Conservation (phyloP, 2,797 vertebrate species). For the Clarias pachynema region DNA sequence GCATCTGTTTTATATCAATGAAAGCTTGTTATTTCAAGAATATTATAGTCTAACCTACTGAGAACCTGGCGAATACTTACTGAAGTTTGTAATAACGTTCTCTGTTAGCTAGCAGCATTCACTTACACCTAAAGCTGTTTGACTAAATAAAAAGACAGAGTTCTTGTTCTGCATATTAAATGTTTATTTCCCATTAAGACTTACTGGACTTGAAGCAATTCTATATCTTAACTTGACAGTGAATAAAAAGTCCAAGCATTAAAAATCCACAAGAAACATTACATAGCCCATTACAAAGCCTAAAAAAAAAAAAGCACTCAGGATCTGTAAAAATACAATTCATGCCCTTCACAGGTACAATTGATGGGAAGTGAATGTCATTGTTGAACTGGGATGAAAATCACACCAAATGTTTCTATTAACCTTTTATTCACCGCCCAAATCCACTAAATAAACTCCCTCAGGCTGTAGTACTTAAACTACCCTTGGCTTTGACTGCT, state of each 20-base stretch:
- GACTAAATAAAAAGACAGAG: constrained; percentile 37
- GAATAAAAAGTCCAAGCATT: constrained; percentile 15
- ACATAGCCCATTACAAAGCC: constrained; percentile 10
- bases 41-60: constrained; percentile 6
- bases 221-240: constrained; percentile 26
- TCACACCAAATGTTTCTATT: constrained; percentile 24
- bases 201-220: constrained; percentile 40
- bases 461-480: constrained; percentile 19
- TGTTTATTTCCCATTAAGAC: constrained; percentile 50
- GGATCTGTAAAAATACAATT: constrained; percentile 45
- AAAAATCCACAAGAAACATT: constrained; percentile 10
- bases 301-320: constrained; percentile 44
- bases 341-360: constrained; percentile 53
- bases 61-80: constrained; percentile 9
- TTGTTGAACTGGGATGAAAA: neutral
- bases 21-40: neutral
- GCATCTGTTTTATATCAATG: neutral
- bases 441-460: constrained; percentile 9
- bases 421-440: constrained; percentile 4
- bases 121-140: neutral
- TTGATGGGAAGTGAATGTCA: constrained; percentile 16
- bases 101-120: neutral
- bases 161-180: constrained; percentile 38
- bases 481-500: constrained; percentile 22
- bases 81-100: neutral